Conservation (phyloP, 2,888 invertebrate genomes). For the Calameuta idolon region DNA sequence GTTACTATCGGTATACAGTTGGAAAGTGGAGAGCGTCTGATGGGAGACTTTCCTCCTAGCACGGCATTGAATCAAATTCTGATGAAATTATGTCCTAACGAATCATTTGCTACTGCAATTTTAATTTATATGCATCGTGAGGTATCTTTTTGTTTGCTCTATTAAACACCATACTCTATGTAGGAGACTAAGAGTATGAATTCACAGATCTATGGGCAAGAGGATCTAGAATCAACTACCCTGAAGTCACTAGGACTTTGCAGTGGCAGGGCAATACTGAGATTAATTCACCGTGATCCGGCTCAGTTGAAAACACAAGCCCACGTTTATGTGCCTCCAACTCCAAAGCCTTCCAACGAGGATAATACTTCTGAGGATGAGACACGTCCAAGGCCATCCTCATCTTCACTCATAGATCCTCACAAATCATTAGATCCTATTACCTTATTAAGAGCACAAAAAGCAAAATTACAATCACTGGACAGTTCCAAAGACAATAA, state of each 20-base stretch:
- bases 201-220: constrained; percentile 73
- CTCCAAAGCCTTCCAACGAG: constrained; percentile 32
- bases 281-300: constrained; percentile 75
- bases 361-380: background rate
- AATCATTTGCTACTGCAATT: constrained; percentile 55
- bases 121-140: constrained; percentile 59
- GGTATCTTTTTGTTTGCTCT: constrained; percentile 35
- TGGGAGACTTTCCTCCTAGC: constrained; percentile 72
- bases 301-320: constrained; percentile 78
- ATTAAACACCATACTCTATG: background rate
- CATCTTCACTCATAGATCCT: background rate
- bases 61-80: constrained; percentile 73
- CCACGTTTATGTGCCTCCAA: constrained; percentile 74
- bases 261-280: constrained; percentile 80
- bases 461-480: background rate
- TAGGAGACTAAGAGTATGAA: background rate
- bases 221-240: constrained; percentile 76
- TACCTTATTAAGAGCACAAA: background rate
- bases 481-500: background rate
- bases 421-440: background rate
- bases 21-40: constrained; percentile 77
- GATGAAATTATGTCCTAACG: constrained; percentile 70
- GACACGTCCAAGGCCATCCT: background rate
- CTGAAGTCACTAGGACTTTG: constrained; percentile 83
- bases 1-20: constrained; percentile 83